phyloP scores from a whole-genome alignment of 2,113 vertebrate genomes.

The Pantherophis guttatus region DNA sequence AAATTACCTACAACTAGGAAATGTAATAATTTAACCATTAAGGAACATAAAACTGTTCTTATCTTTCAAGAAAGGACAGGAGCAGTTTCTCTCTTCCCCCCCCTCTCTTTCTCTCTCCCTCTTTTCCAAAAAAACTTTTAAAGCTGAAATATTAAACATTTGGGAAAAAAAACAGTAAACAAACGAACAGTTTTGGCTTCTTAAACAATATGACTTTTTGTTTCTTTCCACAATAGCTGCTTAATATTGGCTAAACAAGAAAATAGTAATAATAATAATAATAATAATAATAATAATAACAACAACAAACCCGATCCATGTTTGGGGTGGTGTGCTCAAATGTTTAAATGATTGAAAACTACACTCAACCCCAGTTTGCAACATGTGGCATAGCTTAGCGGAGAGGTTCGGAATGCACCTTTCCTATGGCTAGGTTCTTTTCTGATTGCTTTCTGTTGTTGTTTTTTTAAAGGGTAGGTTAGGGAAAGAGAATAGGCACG shows the following conservation, averaged over 20 bases:
- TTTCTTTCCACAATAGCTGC: conserved; percentile 12
- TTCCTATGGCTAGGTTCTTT: conserved; percentile 38
- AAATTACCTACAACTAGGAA: conserved; percentile 69
- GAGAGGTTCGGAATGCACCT: neutral
- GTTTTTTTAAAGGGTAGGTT: neutral
- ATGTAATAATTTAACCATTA: conserved; percentile 67
- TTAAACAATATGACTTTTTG: conserved; percentile 12
- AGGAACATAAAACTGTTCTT: conserved; percentile 59
- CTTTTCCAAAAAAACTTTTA: conserved; percentile 64
- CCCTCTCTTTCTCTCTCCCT: neutral
- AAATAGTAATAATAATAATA: neutral
- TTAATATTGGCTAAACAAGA: neutral
- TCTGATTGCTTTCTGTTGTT: neutral
- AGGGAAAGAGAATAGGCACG: neutral
- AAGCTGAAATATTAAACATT: conserved; percentile 54
- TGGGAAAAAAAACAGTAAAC: conserved; percentile 16
- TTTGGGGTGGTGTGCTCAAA: conserved; percentile 29
- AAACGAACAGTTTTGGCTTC: neutral
- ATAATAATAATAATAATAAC: neutral
- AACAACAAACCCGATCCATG: neutral
- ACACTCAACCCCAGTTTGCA: conserved; percentile 6
- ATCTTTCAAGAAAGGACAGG: conserved; percentile 54
- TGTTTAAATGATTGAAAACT: conserved; percentile 32
- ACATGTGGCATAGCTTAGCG: neutral
- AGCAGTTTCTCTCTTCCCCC: neutral